phyloP scores from a whole-genome alignment of 2,888 invertebrate genomes.

The Cyaniris semiargus region DNA sequence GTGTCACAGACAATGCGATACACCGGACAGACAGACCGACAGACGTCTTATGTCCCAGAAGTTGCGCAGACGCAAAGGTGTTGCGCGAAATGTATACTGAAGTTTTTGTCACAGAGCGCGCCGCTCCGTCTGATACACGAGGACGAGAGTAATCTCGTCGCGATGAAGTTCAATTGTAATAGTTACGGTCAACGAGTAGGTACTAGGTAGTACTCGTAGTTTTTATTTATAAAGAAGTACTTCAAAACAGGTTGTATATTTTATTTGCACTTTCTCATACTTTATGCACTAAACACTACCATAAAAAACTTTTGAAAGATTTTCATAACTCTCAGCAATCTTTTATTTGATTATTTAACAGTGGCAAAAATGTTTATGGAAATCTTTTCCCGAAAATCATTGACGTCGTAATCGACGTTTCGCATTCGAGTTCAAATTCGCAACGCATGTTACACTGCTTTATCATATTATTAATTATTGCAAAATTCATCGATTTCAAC shows the following conservation, averaged over 20 bases:
- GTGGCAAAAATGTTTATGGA: too few relatives aligned
- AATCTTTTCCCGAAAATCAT: too few relatives aligned
- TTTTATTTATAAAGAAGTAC: neutral
- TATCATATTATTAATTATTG: too few relatives aligned
- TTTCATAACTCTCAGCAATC: too few relatives aligned
- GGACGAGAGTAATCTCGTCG: neutral
- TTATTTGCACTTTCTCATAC: too few relatives aligned
- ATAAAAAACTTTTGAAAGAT: too few relatives aligned
- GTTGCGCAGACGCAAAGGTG: constrained; percentile 17
- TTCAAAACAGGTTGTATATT: neutral
- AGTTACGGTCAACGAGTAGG: neutral
- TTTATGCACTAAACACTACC: too few relatives aligned
- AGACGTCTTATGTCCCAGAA: neutral
- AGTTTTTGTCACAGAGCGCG: neutral
- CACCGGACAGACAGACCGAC: neutral
- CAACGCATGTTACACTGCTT: too few relatives aligned
- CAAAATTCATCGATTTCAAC: too few relatives aligned
- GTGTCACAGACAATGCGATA: neutral
- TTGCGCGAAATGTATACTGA: constrained; percentile 7
- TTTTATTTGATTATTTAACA: too few relatives aligned
- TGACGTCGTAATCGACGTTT: too few relatives aligned
- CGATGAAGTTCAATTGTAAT: neutral
- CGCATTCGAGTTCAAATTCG: too few relatives aligned
- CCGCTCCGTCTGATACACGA: neutral
- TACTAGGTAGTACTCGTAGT: neutral